phyloP scores from a whole-genome alignment of 2,113 vertebrate species.

The Chaetura pelagica region DNA sequence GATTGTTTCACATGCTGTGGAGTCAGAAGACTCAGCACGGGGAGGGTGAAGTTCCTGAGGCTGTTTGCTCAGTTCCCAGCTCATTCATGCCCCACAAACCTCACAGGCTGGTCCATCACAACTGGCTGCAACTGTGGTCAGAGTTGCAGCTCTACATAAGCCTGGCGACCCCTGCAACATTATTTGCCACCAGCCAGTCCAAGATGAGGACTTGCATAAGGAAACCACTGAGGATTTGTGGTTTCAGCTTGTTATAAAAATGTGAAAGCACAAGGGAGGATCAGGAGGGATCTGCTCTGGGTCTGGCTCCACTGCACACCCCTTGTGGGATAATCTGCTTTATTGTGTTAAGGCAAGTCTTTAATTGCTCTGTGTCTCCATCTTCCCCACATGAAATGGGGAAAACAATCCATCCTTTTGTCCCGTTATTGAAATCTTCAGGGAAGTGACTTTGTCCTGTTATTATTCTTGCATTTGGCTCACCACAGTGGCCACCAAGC shows the following conservation, averaged over 20 bases:
- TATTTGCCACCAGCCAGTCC: neutral
- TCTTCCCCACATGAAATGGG: neutral
- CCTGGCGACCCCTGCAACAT: neutral
- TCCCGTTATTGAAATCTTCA: neutral
- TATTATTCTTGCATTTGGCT: neutral
- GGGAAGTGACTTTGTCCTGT: neutral
- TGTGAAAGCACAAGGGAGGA: neutral
- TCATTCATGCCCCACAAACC: neutral
- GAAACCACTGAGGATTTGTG: neutral
- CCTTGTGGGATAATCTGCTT: neutral
- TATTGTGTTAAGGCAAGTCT: neutral
- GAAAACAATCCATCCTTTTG: neutral
- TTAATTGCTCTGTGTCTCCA: neutral
- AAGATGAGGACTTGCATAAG: neutral
- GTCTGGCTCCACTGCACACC: neutral
- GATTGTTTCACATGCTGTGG: neutral
- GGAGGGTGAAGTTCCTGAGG: neutral
- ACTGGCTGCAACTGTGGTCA: rapidly evolving
- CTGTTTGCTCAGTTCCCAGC: neutral
- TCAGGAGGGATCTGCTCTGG: neutral
- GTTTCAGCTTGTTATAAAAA: neutral
- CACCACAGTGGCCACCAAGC: neutral
- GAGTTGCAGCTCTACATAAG: neutral
- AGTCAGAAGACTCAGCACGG: neutral
- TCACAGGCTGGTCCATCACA: neutral